These are phyloP conservation scores for Machimus rusticus DNA, from an alignment of 2,888 invertebrate genomes.

Conservation along the genomic window DNA sequence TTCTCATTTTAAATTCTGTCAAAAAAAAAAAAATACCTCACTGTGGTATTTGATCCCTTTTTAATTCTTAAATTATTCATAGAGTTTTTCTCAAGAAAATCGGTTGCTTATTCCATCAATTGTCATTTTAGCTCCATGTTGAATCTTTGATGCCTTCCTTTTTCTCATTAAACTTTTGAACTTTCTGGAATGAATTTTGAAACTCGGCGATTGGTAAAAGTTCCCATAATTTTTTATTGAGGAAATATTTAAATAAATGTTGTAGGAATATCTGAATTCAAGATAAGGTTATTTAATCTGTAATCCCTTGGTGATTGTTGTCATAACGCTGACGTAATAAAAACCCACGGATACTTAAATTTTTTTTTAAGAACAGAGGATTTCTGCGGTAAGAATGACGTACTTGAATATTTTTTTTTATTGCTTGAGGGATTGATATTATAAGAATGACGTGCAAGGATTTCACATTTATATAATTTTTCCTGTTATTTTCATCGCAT, in stretches of 20 bases:
- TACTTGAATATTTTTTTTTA: not conserved
- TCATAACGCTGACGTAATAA: not conserved
- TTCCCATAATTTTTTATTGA: not conserved
- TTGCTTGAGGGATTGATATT: not conserved
- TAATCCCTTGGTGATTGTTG: not conserved
- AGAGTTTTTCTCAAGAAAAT: not conserved
- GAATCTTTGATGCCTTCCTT: not conserved
- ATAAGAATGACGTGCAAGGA: not conserved
- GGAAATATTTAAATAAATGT: not conserved
- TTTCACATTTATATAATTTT: not conserved
- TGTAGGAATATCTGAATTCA: not conserved
- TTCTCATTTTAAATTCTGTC: not conserved
- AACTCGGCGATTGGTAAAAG: not conserved
- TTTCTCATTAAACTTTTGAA: not conserved
- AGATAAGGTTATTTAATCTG: not conserved
- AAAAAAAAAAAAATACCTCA: not conserved
- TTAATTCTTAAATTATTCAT: not conserved
- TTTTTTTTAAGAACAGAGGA: not conserved
- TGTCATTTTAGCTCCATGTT: not conserved
- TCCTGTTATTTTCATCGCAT: not conserved
- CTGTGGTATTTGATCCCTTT: not conserved
- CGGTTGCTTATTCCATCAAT: not conserved
- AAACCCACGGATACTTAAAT: not conserved
- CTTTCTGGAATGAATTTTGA: not conserved
- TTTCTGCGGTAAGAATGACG: not conserved